Evolutionary conservation across 53 echinoderm and acorn worm genomes (phyloP), one percentile per base, ranked within the genome.

Genomic region (Temnopleurus reevesii): DNA sequence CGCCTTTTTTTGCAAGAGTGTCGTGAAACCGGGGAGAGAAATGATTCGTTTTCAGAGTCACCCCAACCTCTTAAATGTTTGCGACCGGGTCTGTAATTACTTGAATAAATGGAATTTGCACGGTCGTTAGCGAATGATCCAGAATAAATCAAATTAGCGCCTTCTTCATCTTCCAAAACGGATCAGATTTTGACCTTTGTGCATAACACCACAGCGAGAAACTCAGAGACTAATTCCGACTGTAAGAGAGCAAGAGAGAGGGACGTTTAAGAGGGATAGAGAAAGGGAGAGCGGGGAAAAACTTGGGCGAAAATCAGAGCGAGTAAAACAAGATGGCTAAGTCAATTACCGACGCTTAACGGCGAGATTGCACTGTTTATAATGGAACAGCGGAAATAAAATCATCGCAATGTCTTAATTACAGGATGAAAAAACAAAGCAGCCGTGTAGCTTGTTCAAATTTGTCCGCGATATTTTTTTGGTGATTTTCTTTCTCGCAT

Each of bases 51-150:
- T 60, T 27, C 17, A 4, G 53, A 8, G 71, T 28, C 3, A 71
- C 71, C 31, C 10, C 59, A 33, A 25, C 66, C 33, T 87, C 71
- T 87, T 87, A 87, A 87, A 87, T 87, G 88, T 66, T 87, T 66
- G 88, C 65, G 88, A 66, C 55, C 88, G 8, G 66, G 88, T 53
- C 71, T 31, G 71, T 87, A 71, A 87, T 87, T 87, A 87, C 71
- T 87, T 87, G 88, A 66, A 87, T 87, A 87, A 87, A 87, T 87
- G 88, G 88, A 87, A 87, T 87, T 87, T 87, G 55, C 71, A 10
- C 88, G 65, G 46, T 55, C 88, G 66, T 87, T 87, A 87, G 66
- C 88, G 88, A 46, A 87, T 87, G 88, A 87, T 87, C 88, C 88
- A 49, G 35, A 87, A 27, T 53, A 87, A 87, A 87, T 87, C 71